Evolutionary conservation across 2,888 invertebrate species (phyloP), one percentile per base, ranked within the genome.

Genomic region (Ditylenchus weischeri): DNA sequence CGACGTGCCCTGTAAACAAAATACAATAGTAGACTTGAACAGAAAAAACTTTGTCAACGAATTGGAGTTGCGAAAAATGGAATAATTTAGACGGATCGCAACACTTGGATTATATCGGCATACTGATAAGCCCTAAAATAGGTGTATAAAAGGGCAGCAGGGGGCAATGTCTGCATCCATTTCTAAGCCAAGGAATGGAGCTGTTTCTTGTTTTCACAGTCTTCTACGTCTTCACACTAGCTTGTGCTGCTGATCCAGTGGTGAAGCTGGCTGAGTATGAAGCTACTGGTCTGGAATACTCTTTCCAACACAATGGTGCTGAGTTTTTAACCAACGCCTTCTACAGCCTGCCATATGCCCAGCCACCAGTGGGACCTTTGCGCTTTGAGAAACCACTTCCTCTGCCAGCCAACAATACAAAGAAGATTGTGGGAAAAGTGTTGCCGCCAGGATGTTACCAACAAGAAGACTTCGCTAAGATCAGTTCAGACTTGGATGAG

Each of bases 331-430:
- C 60, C 29, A 50, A 71, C 49, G 43, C 70, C 15, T 71, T 72
- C 29, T 68, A 77, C 5, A 74, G 72, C 3, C 74, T 78, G 51
- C 78, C 78, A 5, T 78, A 69, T 57, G 78, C 77, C 1, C 63
- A 72, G n/a, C 77, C 77, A 13, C 78, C 78, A 13, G 71, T 75
- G 3, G 76, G 73, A 51, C 68, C 74, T 13, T 61, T 78, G 11
- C 62, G 78, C 63, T 75, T 78, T 66, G 75, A 76, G 54, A 21
- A 23, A 13, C 54, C 54, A 13, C 54, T 21, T 23, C 15, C 54
- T 54, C 54, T 54, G 54, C 29, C 54, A 54, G 11, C n/a, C 54
- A 54, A 54, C 29, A 15, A 11, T 13, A 54, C 11, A 21, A 15
- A 65, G 79, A 62, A 69, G 80, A 77, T 73, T 73, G 47, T 23